Conservation (phyloP, 1,140 invertebrate species). For the Dinothrombium tinctorium region DNA sequence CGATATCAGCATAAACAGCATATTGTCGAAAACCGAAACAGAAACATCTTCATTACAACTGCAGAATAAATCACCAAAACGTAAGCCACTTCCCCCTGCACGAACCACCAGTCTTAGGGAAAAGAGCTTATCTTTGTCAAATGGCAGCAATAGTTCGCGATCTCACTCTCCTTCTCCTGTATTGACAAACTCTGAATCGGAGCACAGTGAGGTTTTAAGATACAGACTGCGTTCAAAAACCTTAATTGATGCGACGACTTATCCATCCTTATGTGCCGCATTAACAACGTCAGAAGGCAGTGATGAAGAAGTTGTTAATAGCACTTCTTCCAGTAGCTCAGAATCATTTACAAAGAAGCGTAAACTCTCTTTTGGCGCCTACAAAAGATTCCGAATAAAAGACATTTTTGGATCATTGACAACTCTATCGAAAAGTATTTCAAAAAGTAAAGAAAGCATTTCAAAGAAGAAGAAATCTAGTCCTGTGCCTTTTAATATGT, state of each 20-base stretch:
- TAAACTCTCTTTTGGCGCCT: background rate
- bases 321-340: background rate
- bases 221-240: constrained; percentile 44
- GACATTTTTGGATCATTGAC: constrained; percentile 12
- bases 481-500: too few species aligned
- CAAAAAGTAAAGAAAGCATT: too few species aligned
- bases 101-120: constrained; percentile 12
- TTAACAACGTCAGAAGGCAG: constrained; percentile 43
- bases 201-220: constrained; percentile 26
- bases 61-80: constrained; percentile 5
- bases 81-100: constrained; percentile 2
- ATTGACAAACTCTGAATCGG: constrained; percentile 11
- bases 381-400: constrained; percentile 11
- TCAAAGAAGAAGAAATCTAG: too few species aligned
- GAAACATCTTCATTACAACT: constrained; percentile 10
- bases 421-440: too few species aligned
- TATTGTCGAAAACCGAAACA: constrained; percentile 13
- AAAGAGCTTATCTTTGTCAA: background rate
- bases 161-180: constrained; percentile 9
- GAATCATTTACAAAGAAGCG: background rate
- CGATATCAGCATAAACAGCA: constrained; percentile 14
- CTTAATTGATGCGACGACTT: constrained; percentile 55
- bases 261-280: constrained; percentile 75
- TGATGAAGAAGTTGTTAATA: too few species aligned
- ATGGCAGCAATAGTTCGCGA: background rate